Evolutionary conservation across 2,797 vertebrate species (phyloP).

Genomic region (Dendrocincla fuliginosa): DNA sequence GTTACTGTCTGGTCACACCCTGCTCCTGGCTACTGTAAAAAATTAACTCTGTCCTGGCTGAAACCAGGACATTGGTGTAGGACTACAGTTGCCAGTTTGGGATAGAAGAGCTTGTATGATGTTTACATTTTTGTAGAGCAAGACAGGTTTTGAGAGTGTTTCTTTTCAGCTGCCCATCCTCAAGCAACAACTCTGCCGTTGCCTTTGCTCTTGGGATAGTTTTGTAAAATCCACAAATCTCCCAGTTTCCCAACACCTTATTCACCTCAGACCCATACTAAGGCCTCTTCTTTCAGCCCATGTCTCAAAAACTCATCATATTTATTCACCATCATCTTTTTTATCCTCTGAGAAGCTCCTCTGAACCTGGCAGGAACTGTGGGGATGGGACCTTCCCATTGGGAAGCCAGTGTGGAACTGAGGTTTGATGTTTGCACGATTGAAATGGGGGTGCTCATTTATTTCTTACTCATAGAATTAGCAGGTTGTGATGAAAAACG

Average conservation of each 20-base stretch:
- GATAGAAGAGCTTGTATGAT: background rate
- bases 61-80: background rate
- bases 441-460: background rate
- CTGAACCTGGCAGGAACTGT: background rate
- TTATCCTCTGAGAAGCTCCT: background rate
- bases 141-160: rapidly evolving
- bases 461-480: background rate
- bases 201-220: background rate
- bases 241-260: rapidly evolving
- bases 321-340: background rate
- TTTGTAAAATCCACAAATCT: background rate
- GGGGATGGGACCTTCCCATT: background rate
- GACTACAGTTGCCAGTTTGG: background rate
- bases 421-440: background rate
- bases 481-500: rapidly evolving
- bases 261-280: background rate
- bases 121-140: background rate
- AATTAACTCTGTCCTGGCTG: background rate
- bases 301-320: background rate
- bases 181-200: rapidly evolving
- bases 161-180: background rate
- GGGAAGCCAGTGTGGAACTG: background rate
- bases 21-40: background rate
- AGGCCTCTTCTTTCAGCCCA: background rate
- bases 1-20: background rate